Evolutionary conservation across 2,113 vertebrate genomes (phyloP), one percentile per base, ranked within the genome.

Genomic region (Catharus bicknelli): DNA sequence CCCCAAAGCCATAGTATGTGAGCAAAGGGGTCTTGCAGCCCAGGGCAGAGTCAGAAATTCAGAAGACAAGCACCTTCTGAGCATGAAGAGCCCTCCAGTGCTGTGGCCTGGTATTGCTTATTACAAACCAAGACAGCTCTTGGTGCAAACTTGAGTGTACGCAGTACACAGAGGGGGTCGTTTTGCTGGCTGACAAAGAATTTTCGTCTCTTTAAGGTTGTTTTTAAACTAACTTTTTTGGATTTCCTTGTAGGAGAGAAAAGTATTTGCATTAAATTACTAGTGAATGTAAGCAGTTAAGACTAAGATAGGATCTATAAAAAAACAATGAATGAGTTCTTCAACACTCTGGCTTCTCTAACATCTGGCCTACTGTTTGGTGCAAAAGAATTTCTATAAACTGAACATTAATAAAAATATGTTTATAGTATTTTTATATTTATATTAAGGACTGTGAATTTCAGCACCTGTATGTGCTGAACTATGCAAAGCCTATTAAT

Each of bases 1-100:
- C 5, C 26, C 13, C 34, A 27, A 4, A 20, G 43, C 29, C 3
- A 15, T 0, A 29, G 48, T 2, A 58, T 20, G 38, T 16, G 30
- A 14, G 18, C 53, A 79, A 19, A 15, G 13, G 25, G 40, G 27
- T 26, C 55, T 30, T 40, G 45, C 29, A 73, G 50, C 13, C 16
- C 45, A 45, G 17, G 21, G 9, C 1, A 53, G 54, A 54, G n/a
- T 54, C 36, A 86, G 74, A 75, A 88, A n/a, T 36, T 53, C 29
- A 72, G 21, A 78, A 73, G 64, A 50, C 9, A 55, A 81, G 15
- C 18, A 66, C 16, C 1, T 0, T 11, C 45, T 58, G 26, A 10
- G 13, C 12, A 68, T 18, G 36, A 79, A 74, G 26, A 53, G 27
- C 59, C 40, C 43, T 72, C 75, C 72, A 79, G 48, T 43, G 58